phyloP scores from a whole-genome alignment of 2,113 vertebrate genomes.

The Falcunculus frontatus region DNA sequence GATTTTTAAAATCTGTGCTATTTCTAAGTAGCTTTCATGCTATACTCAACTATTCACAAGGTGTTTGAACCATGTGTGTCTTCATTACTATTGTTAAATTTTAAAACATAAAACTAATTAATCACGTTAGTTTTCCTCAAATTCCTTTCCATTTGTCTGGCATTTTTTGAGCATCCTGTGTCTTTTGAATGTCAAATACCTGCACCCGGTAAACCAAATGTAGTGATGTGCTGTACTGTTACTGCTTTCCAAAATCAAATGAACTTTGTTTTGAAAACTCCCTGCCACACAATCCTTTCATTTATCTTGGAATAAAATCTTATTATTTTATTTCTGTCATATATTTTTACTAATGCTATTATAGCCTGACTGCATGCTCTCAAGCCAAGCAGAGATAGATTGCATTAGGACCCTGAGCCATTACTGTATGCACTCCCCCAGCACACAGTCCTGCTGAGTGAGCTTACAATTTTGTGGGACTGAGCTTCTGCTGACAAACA shows the following conservation, averaged over 20 bases:
- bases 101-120: neutral
- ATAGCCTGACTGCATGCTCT: neutral
- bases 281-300: neutral
- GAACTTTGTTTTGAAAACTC: neutral
- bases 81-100: neutral
- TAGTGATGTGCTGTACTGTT: neutral
- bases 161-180: neutral
- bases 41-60: neutral
- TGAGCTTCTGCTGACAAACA: neutral
- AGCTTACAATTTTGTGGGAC: neutral
- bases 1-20: neutral
- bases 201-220: neutral
- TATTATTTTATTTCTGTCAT: constrained; percentile 4
- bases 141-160: neutral
- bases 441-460: neutral
- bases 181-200: neutral
- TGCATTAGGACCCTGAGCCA: neutral
- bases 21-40: neutral
- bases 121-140: neutral
- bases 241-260: neutral
- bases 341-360: constrained; percentile 10
- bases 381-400: neutral
- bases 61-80: neutral
- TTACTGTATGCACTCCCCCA: neutral
- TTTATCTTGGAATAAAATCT: constrained; percentile 3